These are phyloP conservation scores for Lypha dubia DNA, from an alignment of 2,888 invertebrate species.

Conservation along the genomic window DNA sequence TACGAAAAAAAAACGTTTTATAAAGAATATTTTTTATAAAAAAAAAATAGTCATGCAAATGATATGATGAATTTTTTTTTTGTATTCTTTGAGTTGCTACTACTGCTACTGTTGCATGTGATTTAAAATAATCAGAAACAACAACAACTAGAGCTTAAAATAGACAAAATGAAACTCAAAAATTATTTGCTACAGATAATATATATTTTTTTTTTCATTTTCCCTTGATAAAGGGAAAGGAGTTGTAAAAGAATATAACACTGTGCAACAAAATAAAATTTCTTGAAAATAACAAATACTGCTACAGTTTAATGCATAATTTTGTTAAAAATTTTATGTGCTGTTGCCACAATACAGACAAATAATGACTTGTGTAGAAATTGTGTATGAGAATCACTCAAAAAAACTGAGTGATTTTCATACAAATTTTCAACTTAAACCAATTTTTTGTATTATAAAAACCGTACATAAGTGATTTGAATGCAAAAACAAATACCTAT, in stretches of 20 bases:
- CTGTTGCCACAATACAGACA: no score
- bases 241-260: conserved; percentile 14
- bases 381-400: no score
- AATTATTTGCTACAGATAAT: conserved; percentile 13
- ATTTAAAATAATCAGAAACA: conserved; percentile 67
- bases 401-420: no score
- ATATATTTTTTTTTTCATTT: conserved; percentile 5
- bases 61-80: conserved; percentile 17
- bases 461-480: no score
- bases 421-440: no score
- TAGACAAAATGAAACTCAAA: conserved; percentile 7
- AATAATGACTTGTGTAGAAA: no score
- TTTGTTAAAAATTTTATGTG: no score
- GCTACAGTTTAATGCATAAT: no score
- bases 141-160: conserved; percentile 36
- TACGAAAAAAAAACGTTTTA: neutral
- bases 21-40: conserved; percentile 3
- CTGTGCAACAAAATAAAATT: no score
- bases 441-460: no score
- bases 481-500: no score
- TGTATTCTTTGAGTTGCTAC: conserved; percentile 15
- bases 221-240: neutral
- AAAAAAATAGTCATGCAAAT: conserved; percentile 40
- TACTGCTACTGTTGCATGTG: conserved; percentile 55
- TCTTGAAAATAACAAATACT: no score